These are phyloP conservation scores for Drosophila falleni DNA, from an alignment of 2,888 invertebrate genomes.

Conservation along the genomic window DNA sequence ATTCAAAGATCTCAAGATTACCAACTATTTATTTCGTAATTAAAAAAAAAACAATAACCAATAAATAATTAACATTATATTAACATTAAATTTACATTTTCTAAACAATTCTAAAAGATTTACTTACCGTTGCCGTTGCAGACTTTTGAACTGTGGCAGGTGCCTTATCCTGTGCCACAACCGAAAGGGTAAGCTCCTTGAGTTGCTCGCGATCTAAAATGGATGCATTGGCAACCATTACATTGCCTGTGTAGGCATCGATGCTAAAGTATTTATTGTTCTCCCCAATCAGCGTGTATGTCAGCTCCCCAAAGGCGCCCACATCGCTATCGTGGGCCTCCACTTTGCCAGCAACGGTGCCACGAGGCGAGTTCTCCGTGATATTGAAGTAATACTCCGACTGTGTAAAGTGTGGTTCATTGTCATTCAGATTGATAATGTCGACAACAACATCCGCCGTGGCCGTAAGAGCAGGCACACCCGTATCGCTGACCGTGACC, in stretches of 20 bases:
- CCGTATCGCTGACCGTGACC: constrained; percentile 93
- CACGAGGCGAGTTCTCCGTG: constrained; percentile 91
- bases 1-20: too few species aligned
- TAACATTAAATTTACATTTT: too few species aligned
- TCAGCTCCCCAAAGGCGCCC: constrained; percentile 91
- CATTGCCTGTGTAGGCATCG: constrained; percentile 90
- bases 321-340: constrained; percentile 92
- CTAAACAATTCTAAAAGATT: too few species aligned
- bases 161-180: constrained; percentile 93
- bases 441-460: constrained; percentile 91
- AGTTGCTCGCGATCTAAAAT: constrained; percentile 92
- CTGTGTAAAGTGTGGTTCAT: constrained; percentile 91
- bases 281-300: constrained; percentile 92
- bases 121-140: constrained; percentile 90
- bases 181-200: constrained; percentile 90
- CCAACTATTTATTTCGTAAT: too few species aligned
- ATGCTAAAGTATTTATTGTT: constrained; percentile 91
- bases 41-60: too few species aligned
- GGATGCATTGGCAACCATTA: constrained; percentile 90
- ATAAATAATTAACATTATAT: too few species aligned
- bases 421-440: constrained; percentile 94
- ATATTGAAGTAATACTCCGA: constrained; percentile 90
- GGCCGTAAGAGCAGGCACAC: constrained; percentile 93
- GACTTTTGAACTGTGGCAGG: constrained; percentile 89
- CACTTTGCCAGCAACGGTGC: constrained; percentile 90